phyloP scores from a whole-genome alignment of 2,888 invertebrate species.

The Oeneis ivallda region DNA sequence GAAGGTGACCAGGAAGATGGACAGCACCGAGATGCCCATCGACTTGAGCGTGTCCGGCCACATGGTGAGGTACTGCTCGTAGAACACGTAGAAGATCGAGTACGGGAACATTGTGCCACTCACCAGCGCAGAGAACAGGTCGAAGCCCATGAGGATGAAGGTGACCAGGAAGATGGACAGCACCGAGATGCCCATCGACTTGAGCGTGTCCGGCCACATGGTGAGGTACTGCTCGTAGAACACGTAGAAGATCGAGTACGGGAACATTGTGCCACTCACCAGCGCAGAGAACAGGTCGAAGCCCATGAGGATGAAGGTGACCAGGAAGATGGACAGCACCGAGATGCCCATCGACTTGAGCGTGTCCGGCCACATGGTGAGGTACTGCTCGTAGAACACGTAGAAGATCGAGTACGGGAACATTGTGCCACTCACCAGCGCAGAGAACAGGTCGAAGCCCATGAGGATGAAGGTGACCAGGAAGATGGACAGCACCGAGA shows the following conservation, averaged over 20 bases:
- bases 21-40: slow-evolving; percentile 92
- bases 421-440: too few relatives aligned
- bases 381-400: slow-evolving; percentile 99
- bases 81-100: slow-evolving; percentile 98
- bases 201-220: slow-evolving; percentile 95
- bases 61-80: slow-evolving; percentile 98
- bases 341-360: slow-evolving; percentile 93
- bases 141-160: slow-evolving; percentile 95
- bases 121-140: slow-evolving; percentile 94
- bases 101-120: slow-evolving; percentile 96
- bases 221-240: slow-evolving; percentile 99
- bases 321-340: slow-evolving; percentile 94
- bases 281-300: slow-evolving; percentile 94
- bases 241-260: slow-evolving; percentile 97
- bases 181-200: slow-evolving; percentile 93
- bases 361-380: slow-evolving; percentile 97
- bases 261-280: slow-evolving; percentile 84
- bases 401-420: slow-evolving; percentile 97
- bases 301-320: slow-evolving; percentile 95
- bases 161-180: slow-evolving; percentile 97
- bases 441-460: slow-evolving; percentile 96
- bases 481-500: slow-evolving; percentile 96
- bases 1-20: slow-evolving; percentile 97
- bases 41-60: slow-evolving; percentile 94
- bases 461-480: slow-evolving; percentile 94